Base-by-base conservation (phyloP, 2,888 invertebrate species). In the Acleris sparsana region DNA sequence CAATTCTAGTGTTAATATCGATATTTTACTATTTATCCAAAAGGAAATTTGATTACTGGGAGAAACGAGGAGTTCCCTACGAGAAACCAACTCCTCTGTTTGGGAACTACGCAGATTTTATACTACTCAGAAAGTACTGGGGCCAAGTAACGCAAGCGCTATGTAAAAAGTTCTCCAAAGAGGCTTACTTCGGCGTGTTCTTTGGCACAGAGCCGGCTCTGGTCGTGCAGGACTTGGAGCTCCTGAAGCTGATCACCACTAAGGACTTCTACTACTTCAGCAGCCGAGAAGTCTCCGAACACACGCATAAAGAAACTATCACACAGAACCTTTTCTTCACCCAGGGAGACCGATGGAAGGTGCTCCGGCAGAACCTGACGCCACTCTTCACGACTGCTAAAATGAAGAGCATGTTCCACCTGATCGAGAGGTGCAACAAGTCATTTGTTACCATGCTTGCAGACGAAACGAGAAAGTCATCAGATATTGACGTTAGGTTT, bases 221-320 rank as follows among this genome's bases (percentile, higher is more conserved):
- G 3, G 55, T 76, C n/a, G 71, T 75, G 7, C 62, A 71, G 53
- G 75, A 75, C 53, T 72, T 75, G 2, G 71, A 73, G 20, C 13
- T 73, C 3, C 57, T 74, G 17, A 76, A 71, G 53, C 55, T 70
- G 0, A 65, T 75, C 29, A 68, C 67, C 11, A 69, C 72, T 0
- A 75, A 75, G 44, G 75, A 77, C 53, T 77, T 72, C 51, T 72
- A 73, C 53, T 72, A 73, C 62, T 77, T 75, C 63, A 70, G 69
- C 62, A 71, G 70, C 25, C 69, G 75, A 52, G 75, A 73, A 51
- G 52, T 71, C 6, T 67, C 70, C 2, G 70, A 65, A 0, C 69
- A 75, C 25, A 39, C 48, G 3, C 64, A 70, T 46, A 46, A 51
- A 22, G 72, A 72, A 63, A 17, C n/a, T 13, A 7, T 25, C 1